Evolutionary conservation across 1,140 invertebrate genomes (phyloP).

Genomic region (Glomeris maerens): DNA sequence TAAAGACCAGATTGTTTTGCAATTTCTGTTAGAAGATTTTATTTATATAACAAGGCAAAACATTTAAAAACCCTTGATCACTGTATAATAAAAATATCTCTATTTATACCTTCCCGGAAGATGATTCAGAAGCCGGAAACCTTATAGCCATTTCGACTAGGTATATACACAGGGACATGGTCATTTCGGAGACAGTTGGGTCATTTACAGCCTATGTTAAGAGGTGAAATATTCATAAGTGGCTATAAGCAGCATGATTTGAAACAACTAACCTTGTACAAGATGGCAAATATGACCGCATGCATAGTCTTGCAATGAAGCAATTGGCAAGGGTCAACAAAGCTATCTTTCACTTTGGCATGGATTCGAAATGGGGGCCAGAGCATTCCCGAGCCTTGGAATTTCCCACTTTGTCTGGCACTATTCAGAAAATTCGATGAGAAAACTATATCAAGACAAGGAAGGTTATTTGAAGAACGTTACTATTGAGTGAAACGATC

Average conservation of each 20-base stretch:
- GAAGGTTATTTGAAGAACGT: constrained; percentile 23
- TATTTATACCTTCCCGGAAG: constrained; percentile 23
- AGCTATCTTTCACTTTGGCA: constrained; percentile 43
- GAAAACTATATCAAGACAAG: constrained; percentile 1
- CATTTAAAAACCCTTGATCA: too few relatives aligned
- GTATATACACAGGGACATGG: constrained; percentile 69
- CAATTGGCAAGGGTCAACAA: constrained; percentile 53
- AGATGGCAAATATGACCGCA: constrained; percentile 62
- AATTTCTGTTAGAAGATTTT: too few relatives aligned
- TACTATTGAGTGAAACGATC: constrained; percentile 67
- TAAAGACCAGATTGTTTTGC: too few relatives aligned
- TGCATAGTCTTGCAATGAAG: constrained; percentile 65
- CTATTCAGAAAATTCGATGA: constrained; percentile 15
- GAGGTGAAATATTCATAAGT: too few relatives aligned
- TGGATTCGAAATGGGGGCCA: constrained; percentile 75
- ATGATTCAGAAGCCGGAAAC: constrained; percentile 36
- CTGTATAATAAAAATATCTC: too few relatives aligned
- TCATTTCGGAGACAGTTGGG: constrained; percentile 57
- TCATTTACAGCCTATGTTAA: constrained; percentile 42
- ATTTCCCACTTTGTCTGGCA: constrained; percentile 36
- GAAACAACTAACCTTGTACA: constrained; percentile 46
- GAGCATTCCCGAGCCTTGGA: constrained; percentile 46
- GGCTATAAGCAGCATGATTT: background rate
- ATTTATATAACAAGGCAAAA: too few relatives aligned
- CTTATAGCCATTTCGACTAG: constrained; percentile 68